phyloP scores from a whole-genome alignment of 1,140 invertebrate species.

The Drosophila guanche region DNA sequence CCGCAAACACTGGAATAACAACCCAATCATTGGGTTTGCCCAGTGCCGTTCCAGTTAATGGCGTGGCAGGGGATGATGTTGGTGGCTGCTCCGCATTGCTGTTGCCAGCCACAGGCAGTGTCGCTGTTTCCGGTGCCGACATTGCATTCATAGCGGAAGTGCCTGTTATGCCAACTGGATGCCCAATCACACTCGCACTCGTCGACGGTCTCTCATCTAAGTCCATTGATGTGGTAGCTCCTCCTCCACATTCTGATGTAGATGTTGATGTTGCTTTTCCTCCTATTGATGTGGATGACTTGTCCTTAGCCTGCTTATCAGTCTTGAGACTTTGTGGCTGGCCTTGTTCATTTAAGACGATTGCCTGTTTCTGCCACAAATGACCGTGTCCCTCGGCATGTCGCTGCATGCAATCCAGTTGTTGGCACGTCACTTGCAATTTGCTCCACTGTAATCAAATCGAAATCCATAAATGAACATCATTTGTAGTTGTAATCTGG shows the following conservation, averaged over 20 bases:
- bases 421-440: constrained; percentile 82
- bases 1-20: constrained; percentile 83
- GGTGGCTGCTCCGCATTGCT: constrained; percentile 19
- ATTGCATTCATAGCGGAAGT: constrained; percentile 56
- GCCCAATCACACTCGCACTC: constrained; percentile 23
- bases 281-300: constrained; percentile 33
- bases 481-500: constrained; percentile 42
- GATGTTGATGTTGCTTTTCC: constrained; percentile 10
- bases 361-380: constrained; percentile 82
- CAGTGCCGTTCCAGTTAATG: constrained; percentile 21
- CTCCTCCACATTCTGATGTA: constrained; percentile 15
- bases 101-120: constrained; percentile 31
- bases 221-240: constrained; percentile 10
- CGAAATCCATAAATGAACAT: constrained; percentile 67
- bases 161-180: constrained; percentile 42
- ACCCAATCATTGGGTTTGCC: constrained; percentile 82
- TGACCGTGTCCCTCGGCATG: constrained; percentile 82
- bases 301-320: constrained; percentile 58
- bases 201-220: constrained; percentile 48
- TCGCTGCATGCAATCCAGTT: constrained; percentile 82
- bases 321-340: constrained; percentile 52
- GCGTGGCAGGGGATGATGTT: constrained; percentile 28
- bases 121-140: constrained; percentile 19
- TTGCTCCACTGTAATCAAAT: constrained; percentile 83
- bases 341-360: constrained; percentile 73